phyloP scores from a whole-genome alignment of 2,797 vertebrate genomes.

The Microctenopoma lineatum region DNA sequence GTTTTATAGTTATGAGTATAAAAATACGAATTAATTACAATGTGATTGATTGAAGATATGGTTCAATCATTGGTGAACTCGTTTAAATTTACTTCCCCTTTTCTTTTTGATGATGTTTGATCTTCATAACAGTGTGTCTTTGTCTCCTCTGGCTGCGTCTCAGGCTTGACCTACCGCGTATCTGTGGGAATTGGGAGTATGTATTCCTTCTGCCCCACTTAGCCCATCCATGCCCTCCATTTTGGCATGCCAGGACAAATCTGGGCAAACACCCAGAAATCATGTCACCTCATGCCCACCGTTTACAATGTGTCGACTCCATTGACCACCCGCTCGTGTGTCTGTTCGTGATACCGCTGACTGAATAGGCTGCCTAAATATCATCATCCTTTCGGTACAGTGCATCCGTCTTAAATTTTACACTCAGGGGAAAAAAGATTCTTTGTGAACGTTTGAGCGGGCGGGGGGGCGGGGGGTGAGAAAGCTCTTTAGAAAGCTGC shows the following conservation, averaged over 20 bases:
- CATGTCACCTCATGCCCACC: conserved; percentile 69
- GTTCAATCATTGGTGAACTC: no score
- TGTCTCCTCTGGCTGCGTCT: conserved; percentile 80
- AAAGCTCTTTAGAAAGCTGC: conserved; percentile 14
- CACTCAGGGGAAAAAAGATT: not conserved
- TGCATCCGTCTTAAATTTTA: conserved; percentile 24
- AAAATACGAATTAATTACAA: no score
- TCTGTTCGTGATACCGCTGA: conserved; percentile 58
- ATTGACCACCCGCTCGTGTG: conserved; percentile 69
- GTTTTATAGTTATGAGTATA: not conserved
- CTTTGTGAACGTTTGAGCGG: not conserved
- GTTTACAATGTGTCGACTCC: conserved; percentile 63
- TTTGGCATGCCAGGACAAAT: conserved; percentile 76
- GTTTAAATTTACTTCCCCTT: no score
- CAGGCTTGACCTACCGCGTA: conserved; percentile 97
- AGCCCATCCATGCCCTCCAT: conserved; percentile 70
- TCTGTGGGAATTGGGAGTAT: conserved; percentile 97
- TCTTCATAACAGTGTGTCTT: conserved; percentile 55
- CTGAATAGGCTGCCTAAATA: conserved; percentile 38
- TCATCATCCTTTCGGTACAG: conserved; percentile 21
- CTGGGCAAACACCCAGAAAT: conserved; percentile 73
- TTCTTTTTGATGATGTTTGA: conserved; percentile 17
- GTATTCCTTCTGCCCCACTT: conserved; percentile 85
- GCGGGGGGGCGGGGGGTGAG: conserved; percentile 3
- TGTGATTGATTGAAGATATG: no score